Percentiles rank a stretch among this genome's conserved stretches.
Conservation (phyloP, 2,113 vertebrate genomes). For the Tympanuchus pallidicinctus region DNA sequence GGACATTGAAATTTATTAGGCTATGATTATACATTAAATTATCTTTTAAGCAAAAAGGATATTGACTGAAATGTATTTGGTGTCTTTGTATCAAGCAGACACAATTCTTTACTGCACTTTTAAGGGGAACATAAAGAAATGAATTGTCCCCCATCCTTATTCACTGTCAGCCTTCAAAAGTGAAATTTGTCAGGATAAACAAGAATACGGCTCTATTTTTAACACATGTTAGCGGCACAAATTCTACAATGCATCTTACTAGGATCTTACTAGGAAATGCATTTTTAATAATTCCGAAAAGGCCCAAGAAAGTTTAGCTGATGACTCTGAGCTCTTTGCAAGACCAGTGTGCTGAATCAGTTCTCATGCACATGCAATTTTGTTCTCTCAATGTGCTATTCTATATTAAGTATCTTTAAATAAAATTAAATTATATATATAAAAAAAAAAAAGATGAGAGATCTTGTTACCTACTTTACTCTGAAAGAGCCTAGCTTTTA, state of each 20-base stretch:
- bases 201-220: not conserved
- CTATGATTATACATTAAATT: not conserved
- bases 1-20: not conserved
- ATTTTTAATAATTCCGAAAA: not conserved
- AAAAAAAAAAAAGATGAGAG: not conserved
- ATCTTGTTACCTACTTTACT: not conserved
- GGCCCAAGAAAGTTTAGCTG: not conserved
- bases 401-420: not conserved
- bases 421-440: too few species aligned
- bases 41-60: not conserved
- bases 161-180: not conserved
- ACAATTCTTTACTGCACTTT: not conserved
- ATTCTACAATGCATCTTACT: not conserved
- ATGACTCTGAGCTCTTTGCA: not conserved
- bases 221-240: not conserved
- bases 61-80: not conserved
- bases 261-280: not conserved
- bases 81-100: not conserved
- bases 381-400: not conserved
- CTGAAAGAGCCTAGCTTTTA: not conserved
- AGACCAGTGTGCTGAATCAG: not conserved
- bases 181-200: not conserved
- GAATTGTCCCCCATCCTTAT: not conserved
- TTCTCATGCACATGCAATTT: not conserved
- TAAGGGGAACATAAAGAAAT: not conserved